These are phyloP conservation scores for Acanthis flammea DNA, from an alignment of 2,797 vertebrate genomes.

Conservation along the genomic window DNA sequence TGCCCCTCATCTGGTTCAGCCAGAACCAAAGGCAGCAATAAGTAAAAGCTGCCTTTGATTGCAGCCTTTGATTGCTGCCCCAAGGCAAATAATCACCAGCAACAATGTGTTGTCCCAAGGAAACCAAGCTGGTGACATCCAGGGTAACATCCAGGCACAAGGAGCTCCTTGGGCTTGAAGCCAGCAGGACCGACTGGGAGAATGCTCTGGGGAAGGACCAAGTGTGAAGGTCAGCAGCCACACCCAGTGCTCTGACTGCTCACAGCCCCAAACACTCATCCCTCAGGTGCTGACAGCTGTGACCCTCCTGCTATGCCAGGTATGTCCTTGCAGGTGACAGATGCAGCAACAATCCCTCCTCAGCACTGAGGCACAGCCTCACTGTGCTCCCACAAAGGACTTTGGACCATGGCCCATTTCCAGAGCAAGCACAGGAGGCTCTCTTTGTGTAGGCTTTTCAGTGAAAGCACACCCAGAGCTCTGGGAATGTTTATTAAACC, in stretches of 20 bases:
- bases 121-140: background rate
- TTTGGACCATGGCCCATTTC: constrained; percentile 7
- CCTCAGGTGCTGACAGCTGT: background rate
- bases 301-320: background rate
- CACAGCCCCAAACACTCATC: background rate
- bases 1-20: background rate
- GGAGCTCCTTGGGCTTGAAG: background rate
- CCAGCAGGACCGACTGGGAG: background rate
- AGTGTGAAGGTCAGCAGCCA: background rate
- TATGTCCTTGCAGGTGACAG: background rate
- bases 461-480: background rate
- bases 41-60: background rate
- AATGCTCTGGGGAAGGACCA: background rate
- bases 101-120: background rate
- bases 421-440: background rate
- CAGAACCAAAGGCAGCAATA: background rate
- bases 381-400: background rate
- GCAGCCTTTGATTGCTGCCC: background rate
- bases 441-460: background rate
- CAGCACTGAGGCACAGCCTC: background rate
- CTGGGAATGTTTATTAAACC: background rate
- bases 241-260: background rate
- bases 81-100: background rate
- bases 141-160: background rate
- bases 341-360: background rate